These are phyloP conservation scores for Pedionomus torquatus DNA, from an alignment of 2,113 vertebrate genomes.

Conservation along the genomic window DNA sequence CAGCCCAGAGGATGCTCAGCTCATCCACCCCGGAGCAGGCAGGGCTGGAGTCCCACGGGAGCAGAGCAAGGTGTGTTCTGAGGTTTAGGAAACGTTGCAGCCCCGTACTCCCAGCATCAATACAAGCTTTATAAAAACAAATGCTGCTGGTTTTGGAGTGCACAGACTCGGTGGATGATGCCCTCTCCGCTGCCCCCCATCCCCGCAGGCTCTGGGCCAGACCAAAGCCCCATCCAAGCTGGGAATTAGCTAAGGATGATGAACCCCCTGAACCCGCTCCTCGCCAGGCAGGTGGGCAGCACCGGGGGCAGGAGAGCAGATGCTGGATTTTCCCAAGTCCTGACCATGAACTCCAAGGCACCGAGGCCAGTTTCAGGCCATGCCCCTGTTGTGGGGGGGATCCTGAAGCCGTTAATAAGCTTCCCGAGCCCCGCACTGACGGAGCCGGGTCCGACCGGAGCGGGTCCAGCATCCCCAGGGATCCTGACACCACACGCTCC, in stretches of 20 bases:
- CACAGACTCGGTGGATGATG: background rate
- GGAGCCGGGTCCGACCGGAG: background rate
- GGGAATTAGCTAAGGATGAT: no score
- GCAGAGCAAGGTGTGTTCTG: background rate
- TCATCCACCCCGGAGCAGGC: background rate
- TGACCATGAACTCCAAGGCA: background rate
- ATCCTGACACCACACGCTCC: fast-evolving
- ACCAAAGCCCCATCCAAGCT: background rate
- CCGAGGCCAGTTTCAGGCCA: background rate
- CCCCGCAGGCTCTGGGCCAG: background rate
- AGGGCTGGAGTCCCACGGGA: fast-evolving
- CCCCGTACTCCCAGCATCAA: background rate
- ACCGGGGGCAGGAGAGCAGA: background rate
- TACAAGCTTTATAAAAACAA: background rate
- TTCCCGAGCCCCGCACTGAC: background rate
- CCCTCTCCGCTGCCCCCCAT: background rate
- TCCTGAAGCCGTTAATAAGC: background rate
- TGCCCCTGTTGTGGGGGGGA: background rate
- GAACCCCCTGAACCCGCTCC: background rate
- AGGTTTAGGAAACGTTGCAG: background rate
- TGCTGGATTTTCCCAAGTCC: background rate
- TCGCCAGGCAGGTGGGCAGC: background rate
- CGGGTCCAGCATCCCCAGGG: background rate
- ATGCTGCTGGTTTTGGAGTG: background rate
- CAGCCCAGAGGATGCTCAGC: background rate